Evolutionary conservation across 2,113 vertebrate species (phyloP).

Genomic region (Pomatorhinus ruficollis): DNA sequence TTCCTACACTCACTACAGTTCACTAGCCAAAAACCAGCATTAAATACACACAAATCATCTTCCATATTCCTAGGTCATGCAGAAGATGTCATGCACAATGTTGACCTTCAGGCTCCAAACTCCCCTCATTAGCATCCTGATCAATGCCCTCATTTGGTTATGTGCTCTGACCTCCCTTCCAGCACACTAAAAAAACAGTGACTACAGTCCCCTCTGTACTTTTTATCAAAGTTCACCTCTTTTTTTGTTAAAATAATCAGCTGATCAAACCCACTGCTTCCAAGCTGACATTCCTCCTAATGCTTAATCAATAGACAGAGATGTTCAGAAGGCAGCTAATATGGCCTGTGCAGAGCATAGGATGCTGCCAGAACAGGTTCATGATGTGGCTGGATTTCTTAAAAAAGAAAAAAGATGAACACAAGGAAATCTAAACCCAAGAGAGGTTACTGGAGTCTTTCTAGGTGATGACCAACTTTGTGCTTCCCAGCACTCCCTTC

Average conservation of each 20-base stretch:
- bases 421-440: not conserved
- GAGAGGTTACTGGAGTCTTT: not conserved
- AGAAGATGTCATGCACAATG: accelerated
- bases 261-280: not conserved
- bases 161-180: not conserved
- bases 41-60: not conserved
- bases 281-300: not conserved
- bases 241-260: not conserved
- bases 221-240: not conserved
- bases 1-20: not conserved
- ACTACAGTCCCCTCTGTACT: not conserved
- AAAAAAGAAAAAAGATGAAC: not conserved
- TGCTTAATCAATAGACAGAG: not conserved
- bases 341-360: not conserved
- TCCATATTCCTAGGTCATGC: not conserved
- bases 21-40: not conserved
- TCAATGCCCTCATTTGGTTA: too few species aligned
- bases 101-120: not conserved
- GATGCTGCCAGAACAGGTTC: not conserved
- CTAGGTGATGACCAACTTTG: not conserved
- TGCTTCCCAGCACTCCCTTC: not conserved
- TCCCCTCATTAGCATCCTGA: not conserved
- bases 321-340: not conserved
- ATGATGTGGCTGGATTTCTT: not conserved
- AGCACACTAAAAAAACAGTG: not conserved